Base-by-base conservation (phyloP, 2,888 invertebrate genomes). In the Agrilus mali region DNA sequence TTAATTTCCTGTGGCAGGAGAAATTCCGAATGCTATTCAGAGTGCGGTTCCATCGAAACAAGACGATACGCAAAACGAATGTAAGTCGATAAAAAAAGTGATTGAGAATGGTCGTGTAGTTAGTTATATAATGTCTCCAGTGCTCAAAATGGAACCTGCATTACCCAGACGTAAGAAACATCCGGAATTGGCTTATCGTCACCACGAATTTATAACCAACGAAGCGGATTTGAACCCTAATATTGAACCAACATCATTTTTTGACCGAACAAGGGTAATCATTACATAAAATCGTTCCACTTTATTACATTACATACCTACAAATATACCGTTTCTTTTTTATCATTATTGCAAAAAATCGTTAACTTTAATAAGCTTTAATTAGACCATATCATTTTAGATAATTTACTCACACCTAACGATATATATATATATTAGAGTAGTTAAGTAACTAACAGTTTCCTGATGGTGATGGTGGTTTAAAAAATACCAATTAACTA, bases 111-210 rank as follows among this genome's bases (percentile, higher is more conserved):
- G 53, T 42, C 53, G 50, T 52, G 50, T 55, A 48, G 53, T 55
- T 49, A 51, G 48, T 55, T 55, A 55, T 53, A 53, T 58, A 51
- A 56, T 53, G 53, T 54, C 54, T 57, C 50, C 56, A 65, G 64
- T 60, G 54, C 59, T 73, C 52, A 74, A 74, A 45, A 77, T 83
- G 72, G 88, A 88, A 69, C 87, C 87, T 55, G 84, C 86, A 50
- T 76, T 88, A 71, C 87, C 87, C 52, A 77, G 88, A 54, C 79
- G 87, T 65, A 88, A 87, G 77, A 88, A 88, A 73, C 86, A 86
- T 66, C 88, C 88, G 38, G 87, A 87, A 56, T 75, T 87, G 61
- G 87, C 88, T 58, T 87, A 88, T 75, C 82, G 82, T 68, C 82
- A 85, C 61, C 86, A 87, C 71, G 86, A 86, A 66, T 77, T 86